Evolutionary conservation across 2,113 vertebrate species (phyloP), one percentile per base, ranked within the genome.

Genomic region (Heliornis fulica): DNA sequence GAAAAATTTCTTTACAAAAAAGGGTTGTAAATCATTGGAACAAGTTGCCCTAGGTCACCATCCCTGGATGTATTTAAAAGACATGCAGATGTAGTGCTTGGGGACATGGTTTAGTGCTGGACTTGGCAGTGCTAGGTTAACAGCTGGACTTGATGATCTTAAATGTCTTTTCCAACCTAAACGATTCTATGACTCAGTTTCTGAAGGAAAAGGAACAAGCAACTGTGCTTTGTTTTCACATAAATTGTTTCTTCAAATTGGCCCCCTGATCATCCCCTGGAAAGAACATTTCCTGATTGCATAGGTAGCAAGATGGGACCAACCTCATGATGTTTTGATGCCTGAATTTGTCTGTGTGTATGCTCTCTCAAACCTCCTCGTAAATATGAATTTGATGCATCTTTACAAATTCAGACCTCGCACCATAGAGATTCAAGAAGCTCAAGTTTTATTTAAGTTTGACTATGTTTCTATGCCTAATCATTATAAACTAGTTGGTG

Each of bases 341-440:
- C 10, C 43, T 66, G 38, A 75, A 45, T 75, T n/a, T 36, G 23
- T 31, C 22, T 32, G 51, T 31, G 17, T 16, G 46, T 50, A 74
- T 59, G 18, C 7, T 34, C 48, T 87, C 36, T 28, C 51, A 84
- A 66, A 79, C 21, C 31, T 41, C 22, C 43, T 64, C 43, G 23
- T 11, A 64, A 79, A 63, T 5, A 15, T 60, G 26, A 38, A 16
- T 68, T 59, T 57, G 57, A 85, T 28, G 5, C 18, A 29, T 16
- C 32, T 76, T 87, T 34, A 79, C 26, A 79, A 82, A 90, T 34
- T 54, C 43, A 93, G 34, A 74, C 32, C 15, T 57, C 63, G 56
- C 13, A 64, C 50, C 28, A 40, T 0, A 3, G 10, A n/a, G 22
- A 51, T 57, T 70, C 0, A 0, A 50, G 54, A 75, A 54, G 36